These are phyloP conservation scores for Muscina levida DNA, from an alignment of 2,888 invertebrate species.

Conservation along the genomic window DNA sequence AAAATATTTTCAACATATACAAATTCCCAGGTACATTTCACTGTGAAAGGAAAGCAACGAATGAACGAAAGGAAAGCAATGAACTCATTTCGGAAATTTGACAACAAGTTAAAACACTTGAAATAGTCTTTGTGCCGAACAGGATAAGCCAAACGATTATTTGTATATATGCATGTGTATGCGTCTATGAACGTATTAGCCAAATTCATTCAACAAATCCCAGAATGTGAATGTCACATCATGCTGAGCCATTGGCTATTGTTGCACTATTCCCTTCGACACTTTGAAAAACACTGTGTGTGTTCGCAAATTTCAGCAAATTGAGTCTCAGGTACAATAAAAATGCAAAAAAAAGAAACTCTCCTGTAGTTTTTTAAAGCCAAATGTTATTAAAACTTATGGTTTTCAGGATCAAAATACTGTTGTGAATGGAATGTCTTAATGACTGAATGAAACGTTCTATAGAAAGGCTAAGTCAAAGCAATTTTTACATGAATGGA, in stretches of 20 bases:
- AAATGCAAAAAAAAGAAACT: constrained; percentile 32
- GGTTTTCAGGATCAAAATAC: constrained; percentile 53
- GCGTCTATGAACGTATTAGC: not conserved
- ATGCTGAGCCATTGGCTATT: constrained; percentile 24
- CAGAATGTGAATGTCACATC: constrained; percentile 50
- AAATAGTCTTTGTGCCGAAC: constrained; percentile 11
- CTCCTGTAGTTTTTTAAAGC: constrained; percentile 57
- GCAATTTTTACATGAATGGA: not conserved
- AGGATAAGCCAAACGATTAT: constrained; percentile 27
- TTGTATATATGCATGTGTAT: not conserved
- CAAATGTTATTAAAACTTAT: constrained; percentile 66
- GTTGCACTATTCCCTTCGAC: constrained; percentile 36
- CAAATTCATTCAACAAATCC: not conserved
- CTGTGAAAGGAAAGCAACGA: no score
- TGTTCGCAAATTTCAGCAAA: constrained; percentile 24
- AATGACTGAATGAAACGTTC: constrained; percentile 33
- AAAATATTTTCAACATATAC: no score
- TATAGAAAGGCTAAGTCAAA: not conserved
- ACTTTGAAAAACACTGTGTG: constrained; percentile 45
- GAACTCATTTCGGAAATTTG: constrained; percentile 8
- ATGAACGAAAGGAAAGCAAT: no score
- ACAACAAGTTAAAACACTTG: constrained; percentile 13
- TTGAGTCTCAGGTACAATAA: not conserved
- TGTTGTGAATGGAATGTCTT: constrained; percentile 8
- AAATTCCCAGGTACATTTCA: no score